Evolutionary conservation across 2,797 vertebrate genomes (phyloP).

Genomic region (Chelon labrosus): DNA sequence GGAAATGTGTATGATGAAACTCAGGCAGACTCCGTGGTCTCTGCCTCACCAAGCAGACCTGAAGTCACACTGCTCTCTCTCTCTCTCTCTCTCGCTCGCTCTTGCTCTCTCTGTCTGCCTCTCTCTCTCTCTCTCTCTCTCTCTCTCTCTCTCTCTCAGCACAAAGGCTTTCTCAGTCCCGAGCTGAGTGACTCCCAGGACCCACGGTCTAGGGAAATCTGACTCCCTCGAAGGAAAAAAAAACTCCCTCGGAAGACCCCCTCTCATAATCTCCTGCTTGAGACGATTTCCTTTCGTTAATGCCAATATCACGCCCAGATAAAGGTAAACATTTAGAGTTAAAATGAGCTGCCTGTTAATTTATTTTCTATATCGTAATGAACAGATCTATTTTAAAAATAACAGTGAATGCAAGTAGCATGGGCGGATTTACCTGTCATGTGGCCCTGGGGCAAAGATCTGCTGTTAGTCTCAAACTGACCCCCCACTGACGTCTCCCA

Average conservation of each 20-base stretch:
- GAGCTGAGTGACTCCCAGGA: slow-evolving; percentile 68
- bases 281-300: slow-evolving; percentile 33
- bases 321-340: neutral
- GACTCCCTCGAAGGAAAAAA: slow-evolving; percentile 69
- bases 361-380: neutral
- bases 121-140: slow-evolving; percentile 20
- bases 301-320: neutral
- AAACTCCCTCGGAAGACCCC: slow-evolving; percentile 53
- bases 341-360: neutral
- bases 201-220: slow-evolving; percentile 78
- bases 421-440: neutral
- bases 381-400: too few species aligned
- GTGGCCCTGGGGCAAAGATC: slow-evolving; percentile 1
- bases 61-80: slow-evolving; percentile 47
- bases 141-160: slow-evolving; percentile 49
- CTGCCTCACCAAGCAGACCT: slow-evolving; percentile 55
- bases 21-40: slow-evolving; percentile 52
- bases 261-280: slow-evolving; percentile 45
- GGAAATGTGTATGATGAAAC: slow-evolving; percentile 60
- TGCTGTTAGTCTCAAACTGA: neutral
- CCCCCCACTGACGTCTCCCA: neutral
- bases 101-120: slow-evolving; percentile 12
- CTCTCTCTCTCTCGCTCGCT: slow-evolving; percentile 38
- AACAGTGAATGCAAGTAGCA: neutral
- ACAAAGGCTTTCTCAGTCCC: slow-evolving; percentile 80